A percentile compares a stretch with the other conserved stretches of the same genome.
phyloP scores from a whole-genome alignment of 2,888 invertebrate genomes.

The Lathronympha strigana region DNA sequence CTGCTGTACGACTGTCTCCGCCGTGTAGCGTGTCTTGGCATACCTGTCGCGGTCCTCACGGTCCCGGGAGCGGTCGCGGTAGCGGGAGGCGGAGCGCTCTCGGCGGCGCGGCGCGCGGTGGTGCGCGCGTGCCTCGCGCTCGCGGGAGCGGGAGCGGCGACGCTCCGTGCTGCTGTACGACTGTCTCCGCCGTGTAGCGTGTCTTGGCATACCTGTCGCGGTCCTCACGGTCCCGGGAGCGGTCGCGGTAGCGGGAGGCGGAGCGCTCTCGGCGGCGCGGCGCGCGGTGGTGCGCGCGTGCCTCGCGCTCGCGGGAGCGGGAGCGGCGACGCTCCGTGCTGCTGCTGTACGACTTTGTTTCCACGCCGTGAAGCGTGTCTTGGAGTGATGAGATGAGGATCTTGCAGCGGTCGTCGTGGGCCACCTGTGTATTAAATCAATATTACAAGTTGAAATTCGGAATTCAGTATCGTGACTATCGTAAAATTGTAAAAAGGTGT shows the following conservation, averaged over 20 bases:
- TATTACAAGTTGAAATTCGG: not conserved
- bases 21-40: slow-evolving; percentile 87
- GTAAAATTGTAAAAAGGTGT: too few relatives aligned
- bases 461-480: not conserved
- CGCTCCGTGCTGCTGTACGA: slow-evolving; percentile 94
- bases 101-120: slow-evolving; percentile 61
- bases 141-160: slow-evolving; percentile 77
- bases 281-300: slow-evolving; percentile 66
- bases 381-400: slow-evolving; percentile 98
- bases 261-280: slow-evolving; percentile 74
- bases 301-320: slow-evolving; percentile 70
- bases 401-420: slow-evolving; percentile 98
- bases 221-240: slow-evolving; percentile 76
- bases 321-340: slow-evolving; percentile 81
- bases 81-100: slow-evolving; percentile 49
- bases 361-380: slow-evolving; percentile 98
- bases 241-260: slow-evolving; percentile 71
- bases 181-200: slow-evolving; percentile 97
- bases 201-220: slow-evolving; percentile 84
- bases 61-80: slow-evolving; percentile 77
- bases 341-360: slow-evolving; percentile 97
- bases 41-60: slow-evolving; percentile 52
- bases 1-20: slow-evolving; percentile 95
- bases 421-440: slow-evolving; percentile 80
- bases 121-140: too few relatives aligned